Evolutionary conservation across 2,113 vertebrate genomes (phyloP).

Genomic region (Trematocara nigrifrons): DNA sequence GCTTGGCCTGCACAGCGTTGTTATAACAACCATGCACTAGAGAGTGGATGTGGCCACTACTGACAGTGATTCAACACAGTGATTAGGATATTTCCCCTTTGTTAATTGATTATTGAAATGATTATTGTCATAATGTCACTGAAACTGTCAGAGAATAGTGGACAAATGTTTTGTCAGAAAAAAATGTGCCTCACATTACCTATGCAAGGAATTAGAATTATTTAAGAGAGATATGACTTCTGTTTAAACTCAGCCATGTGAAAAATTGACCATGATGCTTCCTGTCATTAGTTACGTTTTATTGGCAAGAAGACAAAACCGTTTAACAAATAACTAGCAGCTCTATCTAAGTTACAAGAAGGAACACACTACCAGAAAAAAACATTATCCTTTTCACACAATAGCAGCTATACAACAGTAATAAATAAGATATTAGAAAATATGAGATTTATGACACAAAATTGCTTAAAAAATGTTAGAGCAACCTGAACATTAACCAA

Average conservation of each 20-base stretch:
- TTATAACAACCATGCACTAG: not conserved
- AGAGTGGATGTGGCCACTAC: not conserved
- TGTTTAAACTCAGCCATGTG: not conserved
- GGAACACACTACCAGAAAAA: not conserved
- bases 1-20: not conserved
- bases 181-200: not conserved
- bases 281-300: not conserved
- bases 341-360: not conserved
- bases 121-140: not conserved
- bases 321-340: not conserved
- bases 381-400: not conserved
- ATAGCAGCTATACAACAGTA: not conserved
- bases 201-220: not conserved
- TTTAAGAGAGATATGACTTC: not conserved
- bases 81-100: conserved; percentile 11
- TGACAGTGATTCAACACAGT: no score
- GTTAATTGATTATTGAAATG: not conserved
- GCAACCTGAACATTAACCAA: not conserved
- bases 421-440: not conserved
- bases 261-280: not conserved
- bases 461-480: not conserved
- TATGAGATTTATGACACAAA: not conserved
- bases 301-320: not conserved
- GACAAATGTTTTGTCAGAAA: not conserved
- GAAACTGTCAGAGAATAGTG: not conserved